These are phyloP conservation scores for Apoda limacodes DNA, from an alignment of 2,888 invertebrate genomes.

Conservation along the genomic window DNA sequence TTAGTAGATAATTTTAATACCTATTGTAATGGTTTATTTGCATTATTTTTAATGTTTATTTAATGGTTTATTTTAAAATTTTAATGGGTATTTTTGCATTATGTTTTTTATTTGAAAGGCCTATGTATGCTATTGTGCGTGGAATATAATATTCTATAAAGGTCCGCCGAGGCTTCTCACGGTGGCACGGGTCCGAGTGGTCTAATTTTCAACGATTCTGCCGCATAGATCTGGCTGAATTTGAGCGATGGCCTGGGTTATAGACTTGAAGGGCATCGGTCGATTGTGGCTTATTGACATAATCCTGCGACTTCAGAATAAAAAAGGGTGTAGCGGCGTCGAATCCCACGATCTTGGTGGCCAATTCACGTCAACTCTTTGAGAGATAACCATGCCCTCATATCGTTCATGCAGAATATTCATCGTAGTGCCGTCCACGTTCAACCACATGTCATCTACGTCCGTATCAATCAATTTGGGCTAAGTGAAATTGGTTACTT, in stretches of 20 bases:
- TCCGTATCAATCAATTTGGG: too few species aligned
- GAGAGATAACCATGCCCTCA: too few species aligned
- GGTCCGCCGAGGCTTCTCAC: slow-evolving; percentile 19
- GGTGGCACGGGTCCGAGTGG: slow-evolving; percentile 21
- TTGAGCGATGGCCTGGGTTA: slow-evolving; percentile 25
- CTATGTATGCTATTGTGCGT: slow-evolving; percentile 15
- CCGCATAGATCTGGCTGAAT: slow-evolving; percentile 30
- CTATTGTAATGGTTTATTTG: too few species aligned
- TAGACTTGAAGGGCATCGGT: slow-evolving; percentile 25
- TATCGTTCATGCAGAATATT: too few species aligned
- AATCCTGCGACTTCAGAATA: slow-evolving; percentile 24
- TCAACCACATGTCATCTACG: too few species aligned
- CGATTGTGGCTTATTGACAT: slow-evolving; percentile 21
- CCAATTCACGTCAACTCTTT: too few species aligned
- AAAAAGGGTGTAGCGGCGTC: slow-evolving; percentile 11
- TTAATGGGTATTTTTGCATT: too few species aligned
- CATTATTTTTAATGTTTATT: too few species aligned
- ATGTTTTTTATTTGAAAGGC: slow-evolving; percentile 13
- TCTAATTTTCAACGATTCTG: slow-evolving; percentile 29
- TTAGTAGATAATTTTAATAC: too few species aligned
- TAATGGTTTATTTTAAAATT: too few species aligned
- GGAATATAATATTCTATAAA: slow-evolving; percentile 22
- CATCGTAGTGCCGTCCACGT: too few species aligned
- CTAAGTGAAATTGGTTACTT: too few species aligned
- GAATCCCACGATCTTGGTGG: slow-evolving; percentile 23